Evolutionary conservation across 2,113 vertebrate genomes (phyloP), one percentile per base, ranked within the genome.

Genomic region (Morone saxatilis): DNA sequence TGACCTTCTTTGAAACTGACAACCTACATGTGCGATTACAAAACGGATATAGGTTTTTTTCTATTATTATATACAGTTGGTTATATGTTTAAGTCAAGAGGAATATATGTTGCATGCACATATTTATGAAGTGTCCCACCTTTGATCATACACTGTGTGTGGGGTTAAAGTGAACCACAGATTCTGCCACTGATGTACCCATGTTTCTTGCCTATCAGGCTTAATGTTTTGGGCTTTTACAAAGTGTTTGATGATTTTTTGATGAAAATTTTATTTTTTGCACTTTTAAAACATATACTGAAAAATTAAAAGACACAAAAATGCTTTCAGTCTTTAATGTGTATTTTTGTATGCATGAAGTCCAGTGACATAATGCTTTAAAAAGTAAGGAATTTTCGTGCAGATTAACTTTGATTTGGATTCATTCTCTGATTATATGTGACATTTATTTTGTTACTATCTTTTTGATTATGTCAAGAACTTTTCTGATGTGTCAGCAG

Each of bases 261-360:
- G 7, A 22, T 11, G 22, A 41, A 48, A 54, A 48, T 75, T 0
- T 48, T 54, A 2, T 50, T 57, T 71, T 71, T 69, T 68, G 38
- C 79, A 88, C 60, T 11, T 84, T 76, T 89, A 20, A 65, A 84
- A 67, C 84, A 86, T 81, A 80, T 71, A 61, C 6, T 78, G 19
- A 78, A 76, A 71, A 43, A 88, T 76, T 81, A 71, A 92, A 87
- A 76, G 5, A 51, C 20, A 71, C 40, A 0, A 81, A 85, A 80
- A 77, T n/a, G 19, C 10, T 48, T 54, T 71, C 13, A 16, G 19
- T 72, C 31, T 67, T 45, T 20, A 16, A 31, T 20, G 47, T 54
- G 20, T 68, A 71, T 6, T 59, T 43, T 12, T 43, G 10, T 53
- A 0, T 13, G 10, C 4, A 43, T 65, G 5, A 41, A 14, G 2